Base-by-base conservation (phyloP, 2,113 vertebrate genomes). In the Polyodon spathula region DNA sequence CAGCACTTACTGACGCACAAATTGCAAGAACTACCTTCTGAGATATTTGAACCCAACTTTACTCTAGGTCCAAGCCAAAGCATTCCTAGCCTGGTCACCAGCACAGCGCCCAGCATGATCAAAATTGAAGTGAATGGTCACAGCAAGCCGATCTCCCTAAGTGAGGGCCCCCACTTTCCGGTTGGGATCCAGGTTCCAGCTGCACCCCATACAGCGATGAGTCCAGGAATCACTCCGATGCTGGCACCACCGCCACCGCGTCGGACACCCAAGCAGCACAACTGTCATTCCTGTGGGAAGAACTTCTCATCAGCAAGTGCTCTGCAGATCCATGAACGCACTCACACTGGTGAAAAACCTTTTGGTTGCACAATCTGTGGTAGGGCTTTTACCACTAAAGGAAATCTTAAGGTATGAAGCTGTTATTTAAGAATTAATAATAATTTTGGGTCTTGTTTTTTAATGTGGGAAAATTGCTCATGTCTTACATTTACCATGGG, bases 251-350 rank as follows among this genome's bases (percentile, higher is more conserved):
- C 95, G 0, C 95, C 95, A 14, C 87, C 88, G 6, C 88, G 96
- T 65, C 92, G 96, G 76, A 95, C 95, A 50, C 95, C 96, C 66
- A 99, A 98, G 88, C 96, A 99, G 82, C 96, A 99, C 88, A 99
- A 97, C 90, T 98, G 96, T 87, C 92, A 96, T 63, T 94, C 91
- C 0, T 99, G 95, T 38, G 96, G 95, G 76, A 99, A 99, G 85
- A 97, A 95, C 81, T 98, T 98, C 78, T 99, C 96, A 58, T 98
- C 96, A 16, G 95, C 96, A 81, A 98, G 95, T 61, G 96, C 96
- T 71, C 89, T 99, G 80, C 95, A 98, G 87, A 99, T 98, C 83
- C 96, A 99, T 6, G 96, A 98, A 74, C 95, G 96, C 74, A 98
- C 96, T 60, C 96, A 99, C 85, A 98, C 96, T 0, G 96, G 96